These are phyloP conservation scores for Eilema sororculum DNA, from an alignment of 2,888 invertebrate genomes.

Conservation along the genomic window DNA sequence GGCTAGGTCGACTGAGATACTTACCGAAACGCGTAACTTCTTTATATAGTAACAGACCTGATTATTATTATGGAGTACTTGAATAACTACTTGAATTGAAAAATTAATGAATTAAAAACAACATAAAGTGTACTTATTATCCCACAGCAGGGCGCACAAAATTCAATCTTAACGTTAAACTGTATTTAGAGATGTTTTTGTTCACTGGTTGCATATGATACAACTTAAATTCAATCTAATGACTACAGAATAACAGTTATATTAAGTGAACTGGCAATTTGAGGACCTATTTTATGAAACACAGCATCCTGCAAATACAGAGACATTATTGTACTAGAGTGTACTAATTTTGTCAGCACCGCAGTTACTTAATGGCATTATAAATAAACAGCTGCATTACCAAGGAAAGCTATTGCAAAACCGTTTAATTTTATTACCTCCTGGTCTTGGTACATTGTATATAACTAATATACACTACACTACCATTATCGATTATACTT, in stretches of 20 bases:
- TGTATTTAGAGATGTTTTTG: not conserved
- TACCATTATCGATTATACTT: conserved; percentile 27
- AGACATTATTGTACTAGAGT: not conserved
- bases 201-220: not conserved
- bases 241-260: not conserved
- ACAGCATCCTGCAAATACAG: not conserved
- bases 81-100: too few relatives aligned
- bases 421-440: conserved; percentile 21
- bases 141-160: not conserved
- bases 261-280: not conserved
- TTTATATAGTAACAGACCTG: too few relatives aligned
- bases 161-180: not conserved
- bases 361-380: not conserved
- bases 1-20: too few relatives aligned
- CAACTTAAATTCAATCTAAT: not conserved
- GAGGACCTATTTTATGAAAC: not conserved
- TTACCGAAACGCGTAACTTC: too few relatives aligned
- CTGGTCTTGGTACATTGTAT: not conserved
- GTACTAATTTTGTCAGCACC: conserved; percentile 11
- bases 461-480: too few relatives aligned
- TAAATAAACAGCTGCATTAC: conserved; percentile 15
- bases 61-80: too few relatives aligned
- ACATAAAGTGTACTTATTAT: too few relatives aligned
- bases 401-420: conserved; percentile 4
- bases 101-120: too few relatives aligned